These are phyloP conservation scores for Pyrochroa serraticornis DNA, from an alignment of 2,888 invertebrate species.

Conservation along the genomic window DNA sequence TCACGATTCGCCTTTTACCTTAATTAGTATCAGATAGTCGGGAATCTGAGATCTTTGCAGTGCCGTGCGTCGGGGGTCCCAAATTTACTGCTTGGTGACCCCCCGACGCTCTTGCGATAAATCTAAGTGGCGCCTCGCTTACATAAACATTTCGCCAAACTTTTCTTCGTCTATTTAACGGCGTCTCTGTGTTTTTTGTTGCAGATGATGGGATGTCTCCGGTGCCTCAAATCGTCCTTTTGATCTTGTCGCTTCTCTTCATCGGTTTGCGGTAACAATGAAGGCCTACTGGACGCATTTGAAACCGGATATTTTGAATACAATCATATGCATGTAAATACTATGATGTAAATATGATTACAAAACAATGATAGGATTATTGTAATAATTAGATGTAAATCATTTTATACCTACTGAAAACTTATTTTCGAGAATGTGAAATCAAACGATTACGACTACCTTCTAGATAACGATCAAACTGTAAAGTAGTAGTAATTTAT, in stretches of 20 bases:
- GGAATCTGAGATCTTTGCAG: too few relatives aligned
- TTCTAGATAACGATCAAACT: slow-evolving; percentile 1
- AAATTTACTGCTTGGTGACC: too few relatives aligned
- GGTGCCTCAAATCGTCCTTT: slow-evolving; percentile 1
- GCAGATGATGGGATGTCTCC: slow-evolving; percentile 15
- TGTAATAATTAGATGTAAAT: slow-evolving; percentile 10
- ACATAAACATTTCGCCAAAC: background rate
- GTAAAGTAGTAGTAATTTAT: slow-evolving; percentile 20
- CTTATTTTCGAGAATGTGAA: background rate
- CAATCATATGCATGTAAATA: slow-evolving; percentile 27
- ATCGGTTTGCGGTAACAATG: slow-evolving; percentile 27
- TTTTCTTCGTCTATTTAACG: background rate
- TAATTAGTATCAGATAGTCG: too few relatives aligned
- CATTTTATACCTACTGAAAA: slow-evolving; percentile 14
- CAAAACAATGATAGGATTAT: slow-evolving; percentile 6
- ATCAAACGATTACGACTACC: background rate
- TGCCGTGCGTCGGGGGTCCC: too few relatives aligned
- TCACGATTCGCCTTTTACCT: too few relatives aligned
- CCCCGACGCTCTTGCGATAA: too few relatives aligned
- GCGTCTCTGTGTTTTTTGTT: slow-evolving; percentile 13
- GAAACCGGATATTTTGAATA: slow-evolving; percentile 12
- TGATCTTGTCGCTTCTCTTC: slow-evolving; percentile 7
- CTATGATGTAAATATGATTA: slow-evolving; percentile 16
- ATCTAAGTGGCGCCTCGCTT: background rate
- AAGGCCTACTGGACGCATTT: slow-evolving; percentile 11